Evolutionary conservation across 2,797 vertebrate species (phyloP).

Genomic region (Poecilia picta): DNA sequence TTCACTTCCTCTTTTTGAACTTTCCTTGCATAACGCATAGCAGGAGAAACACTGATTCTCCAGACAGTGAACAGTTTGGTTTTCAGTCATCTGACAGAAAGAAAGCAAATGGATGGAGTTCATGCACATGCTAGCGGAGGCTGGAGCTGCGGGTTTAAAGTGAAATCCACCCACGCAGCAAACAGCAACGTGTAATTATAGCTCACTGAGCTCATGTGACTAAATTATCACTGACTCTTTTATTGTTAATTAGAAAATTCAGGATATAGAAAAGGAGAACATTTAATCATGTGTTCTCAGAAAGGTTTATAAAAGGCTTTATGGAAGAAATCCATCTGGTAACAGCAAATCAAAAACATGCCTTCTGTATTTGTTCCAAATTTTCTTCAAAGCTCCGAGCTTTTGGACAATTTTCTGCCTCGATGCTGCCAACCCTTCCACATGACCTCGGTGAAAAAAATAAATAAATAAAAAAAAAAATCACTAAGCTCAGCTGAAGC

Average conservation of each 20-base stretch:
- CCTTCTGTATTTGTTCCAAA: not conserved
- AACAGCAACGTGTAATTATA: constrained; percentile 35
- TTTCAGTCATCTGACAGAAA: constrained; percentile 65
- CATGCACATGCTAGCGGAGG: constrained; percentile 16
- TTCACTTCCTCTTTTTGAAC: constrained; percentile 72
- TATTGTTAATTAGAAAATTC: not conserved
- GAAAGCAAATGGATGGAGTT: constrained; percentile 14
- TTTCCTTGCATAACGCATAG: constrained; percentile 28
- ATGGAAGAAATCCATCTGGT: constrained; percentile 14
- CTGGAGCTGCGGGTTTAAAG: constrained; percentile 24
- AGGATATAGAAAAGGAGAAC: constrained; percentile 7
- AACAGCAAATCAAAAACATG: constrained; percentile 16
- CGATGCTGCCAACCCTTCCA: not conserved
- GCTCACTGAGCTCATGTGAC: constrained; percentile 50
- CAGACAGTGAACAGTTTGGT: constrained; percentile 7
- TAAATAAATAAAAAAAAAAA: not conserved
- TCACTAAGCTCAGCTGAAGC: constrained; percentile 3
- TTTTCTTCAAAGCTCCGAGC: not conserved
- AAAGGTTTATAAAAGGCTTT: not conserved
- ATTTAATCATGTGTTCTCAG: no score
- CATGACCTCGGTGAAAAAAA: constrained; percentile 4
- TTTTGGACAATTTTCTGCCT: constrained; percentile 3
- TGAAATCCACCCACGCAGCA: constrained; percentile 35
- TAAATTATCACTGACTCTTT: constrained; percentile 26
- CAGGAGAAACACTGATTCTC: constrained; percentile 16